These are phyloP conservation scores for Coryphaenoides rupestris DNA, from an alignment of 2,113 vertebrate genomes.

Conservation along the genomic window DNA sequence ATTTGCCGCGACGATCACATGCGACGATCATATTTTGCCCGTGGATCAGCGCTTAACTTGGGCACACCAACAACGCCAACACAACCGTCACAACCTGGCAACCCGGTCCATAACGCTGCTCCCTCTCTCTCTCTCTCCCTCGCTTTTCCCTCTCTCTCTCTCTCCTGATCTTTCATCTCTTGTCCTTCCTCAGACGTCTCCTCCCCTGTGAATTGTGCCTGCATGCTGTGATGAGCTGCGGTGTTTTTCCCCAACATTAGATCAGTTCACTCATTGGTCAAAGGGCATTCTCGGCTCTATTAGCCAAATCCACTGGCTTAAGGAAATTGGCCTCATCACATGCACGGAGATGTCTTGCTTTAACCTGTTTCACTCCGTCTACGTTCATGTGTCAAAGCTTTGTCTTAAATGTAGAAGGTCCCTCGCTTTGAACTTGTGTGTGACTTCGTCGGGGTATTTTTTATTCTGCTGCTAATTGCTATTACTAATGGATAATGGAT, in stretches of 20 bases:
- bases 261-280: slow-evolving; percentile 61
- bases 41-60: slow-evolving; percentile 62
- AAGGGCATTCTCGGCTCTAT: slow-evolving; percentile 60
- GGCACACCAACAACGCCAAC: slow-evolving; percentile 55
- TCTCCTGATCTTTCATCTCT: slow-evolving; percentile 25
- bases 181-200: slow-evolving; percentile 7
- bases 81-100: slow-evolving; percentile 32
- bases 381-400: slow-evolving; percentile 12
- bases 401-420: slow-evolving; percentile 23
- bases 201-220: slow-evolving; percentile 34
- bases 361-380: slow-evolving; percentile 30
- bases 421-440: slow-evolving; percentile 20
- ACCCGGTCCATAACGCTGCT: slow-evolving; percentile 31
- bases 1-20: slow-evolving; percentile 72
- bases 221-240: slow-evolving; percentile 40
- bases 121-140: slow-evolving; percentile 31
- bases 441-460: too few relatives aligned
- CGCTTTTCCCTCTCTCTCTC: slow-evolving; percentile 7
- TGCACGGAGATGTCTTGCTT: slow-evolving; percentile 26
- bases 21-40: slow-evolving; percentile 66
- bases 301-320: slow-evolving; percentile 59
- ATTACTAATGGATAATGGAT: too few relatives aligned
- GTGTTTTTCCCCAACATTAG: slow-evolving; percentile 47
- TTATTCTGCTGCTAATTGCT: too few relatives aligned
- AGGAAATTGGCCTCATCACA: slow-evolving; percentile 48